Evolutionary conservation across 30 jellyfish, hydroid and myxozoan genomes (phyloP).

Genomic region (Cassiopea xamachana): DNA sequence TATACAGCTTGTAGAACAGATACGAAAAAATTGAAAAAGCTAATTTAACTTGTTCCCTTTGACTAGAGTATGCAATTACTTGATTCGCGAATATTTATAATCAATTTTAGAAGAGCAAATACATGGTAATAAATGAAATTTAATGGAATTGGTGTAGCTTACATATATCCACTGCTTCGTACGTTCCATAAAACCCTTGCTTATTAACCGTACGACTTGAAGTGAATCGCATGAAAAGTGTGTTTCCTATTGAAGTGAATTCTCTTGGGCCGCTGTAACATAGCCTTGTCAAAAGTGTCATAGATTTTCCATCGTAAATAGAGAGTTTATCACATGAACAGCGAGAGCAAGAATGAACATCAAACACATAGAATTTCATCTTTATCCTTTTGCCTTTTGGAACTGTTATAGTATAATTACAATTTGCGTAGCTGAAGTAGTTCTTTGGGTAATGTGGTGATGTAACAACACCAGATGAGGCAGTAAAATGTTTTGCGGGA

Average conservation of each 20-base stretch:
- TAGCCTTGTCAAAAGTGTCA: background rate
- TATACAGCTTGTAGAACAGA: too few species aligned
- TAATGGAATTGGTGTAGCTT: background rate
- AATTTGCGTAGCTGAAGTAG: background rate
- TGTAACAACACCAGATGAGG: background rate
- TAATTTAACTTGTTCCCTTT: background rate
- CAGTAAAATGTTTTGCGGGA: background rate
- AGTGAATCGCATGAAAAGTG: background rate
- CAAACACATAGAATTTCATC: background rate
- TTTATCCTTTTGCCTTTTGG: background rate
- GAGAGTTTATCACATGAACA: background rate
- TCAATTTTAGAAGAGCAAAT: too few species aligned
- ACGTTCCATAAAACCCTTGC: background rate
- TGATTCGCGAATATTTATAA: too few species aligned
- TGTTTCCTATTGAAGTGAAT: background rate
- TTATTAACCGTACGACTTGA: background rate
- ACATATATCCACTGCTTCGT: background rate
- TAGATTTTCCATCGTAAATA: background rate
- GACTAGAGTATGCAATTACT: too few species aligned
- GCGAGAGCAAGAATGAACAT: background rate
- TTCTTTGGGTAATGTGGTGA: background rate
- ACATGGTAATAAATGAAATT: background rate
- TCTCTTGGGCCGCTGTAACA: background rate
- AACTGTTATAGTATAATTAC: background rate
- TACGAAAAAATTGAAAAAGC: too few species aligned